These are phyloP conservation scores for Pelochelys cantorii DNA, from an alignment of 2,797 vertebrate genomes.

Conservation along the genomic window DNA sequence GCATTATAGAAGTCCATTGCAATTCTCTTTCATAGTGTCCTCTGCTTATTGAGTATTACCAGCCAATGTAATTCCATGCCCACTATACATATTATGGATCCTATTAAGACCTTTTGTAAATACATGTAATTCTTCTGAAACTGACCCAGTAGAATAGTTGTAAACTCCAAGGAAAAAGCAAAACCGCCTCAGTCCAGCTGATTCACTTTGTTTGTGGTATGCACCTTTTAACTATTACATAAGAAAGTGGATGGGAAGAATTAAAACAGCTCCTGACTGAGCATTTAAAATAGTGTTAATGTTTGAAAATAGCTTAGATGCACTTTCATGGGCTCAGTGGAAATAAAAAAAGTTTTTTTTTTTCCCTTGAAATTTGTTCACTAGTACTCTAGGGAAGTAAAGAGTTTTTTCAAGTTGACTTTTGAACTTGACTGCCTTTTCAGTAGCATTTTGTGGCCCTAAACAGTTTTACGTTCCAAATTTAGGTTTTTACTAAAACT, in stretches of 20 bases:
- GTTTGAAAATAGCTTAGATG: background rate
- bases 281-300: background rate
- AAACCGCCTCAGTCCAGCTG: background rate
- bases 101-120: background rate
- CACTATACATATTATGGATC: background rate
- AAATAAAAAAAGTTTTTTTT: background rate
- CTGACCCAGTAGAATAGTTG: background rate
- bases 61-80: background rate
- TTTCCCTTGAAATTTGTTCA: background rate
- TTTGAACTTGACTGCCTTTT: background rate
- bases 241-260: background rate
- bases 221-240: background rate
- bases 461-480: background rate
- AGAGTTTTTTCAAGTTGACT: background rate
- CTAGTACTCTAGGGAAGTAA: background rate
- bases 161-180: background rate
- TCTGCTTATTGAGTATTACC: background rate
- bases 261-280: background rate
- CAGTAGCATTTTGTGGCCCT: background rate
- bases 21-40: background rate
- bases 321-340: background rate
- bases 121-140: background rate
- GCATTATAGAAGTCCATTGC: background rate
- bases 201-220: background rate
- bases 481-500: background rate